Conservation (phyloP, 2,113 vertebrate species). For the Chloropsis cyanopogon region DNA sequence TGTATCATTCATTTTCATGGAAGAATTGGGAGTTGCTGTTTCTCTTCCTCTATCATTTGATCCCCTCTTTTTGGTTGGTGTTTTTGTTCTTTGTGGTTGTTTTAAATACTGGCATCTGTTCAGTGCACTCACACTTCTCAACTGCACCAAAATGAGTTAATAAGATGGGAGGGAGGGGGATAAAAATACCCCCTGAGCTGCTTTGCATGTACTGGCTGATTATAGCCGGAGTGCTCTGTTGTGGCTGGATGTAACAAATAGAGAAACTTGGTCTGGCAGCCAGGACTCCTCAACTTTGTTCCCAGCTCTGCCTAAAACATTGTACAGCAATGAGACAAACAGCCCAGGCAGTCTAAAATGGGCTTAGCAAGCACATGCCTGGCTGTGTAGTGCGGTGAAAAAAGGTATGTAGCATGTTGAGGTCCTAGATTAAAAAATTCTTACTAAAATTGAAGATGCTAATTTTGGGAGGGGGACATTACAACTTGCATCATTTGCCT, state of each 20-base stretch:
- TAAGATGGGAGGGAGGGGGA: background rate
- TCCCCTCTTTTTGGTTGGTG: background rate
- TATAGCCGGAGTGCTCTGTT: background rate
- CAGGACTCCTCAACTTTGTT: background rate
- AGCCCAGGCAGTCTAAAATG: background rate
- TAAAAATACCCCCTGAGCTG: conserved; percentile 19
- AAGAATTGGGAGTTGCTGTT: background rate
- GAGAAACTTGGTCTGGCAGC: background rate
- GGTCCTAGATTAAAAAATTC: background rate
- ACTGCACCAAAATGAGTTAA: too few species aligned
- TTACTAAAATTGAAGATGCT: background rate
- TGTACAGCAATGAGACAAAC: background rate
- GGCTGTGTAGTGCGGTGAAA: background rate
- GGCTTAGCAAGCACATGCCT: background rate
- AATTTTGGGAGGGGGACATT: background rate
- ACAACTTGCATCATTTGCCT: background rate
- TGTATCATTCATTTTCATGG: background rate
- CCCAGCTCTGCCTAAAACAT: background rate
- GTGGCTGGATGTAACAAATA: background rate
- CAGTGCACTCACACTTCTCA: background rate
- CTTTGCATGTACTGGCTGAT: background rate
- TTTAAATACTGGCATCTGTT: background rate
- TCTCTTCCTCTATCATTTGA: background rate
- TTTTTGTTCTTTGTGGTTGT: background rate
- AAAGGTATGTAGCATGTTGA: background rate